Base-by-base conservation (phyloP, 2,797 vertebrate species). In the Anguilla anguilla region DNA sequence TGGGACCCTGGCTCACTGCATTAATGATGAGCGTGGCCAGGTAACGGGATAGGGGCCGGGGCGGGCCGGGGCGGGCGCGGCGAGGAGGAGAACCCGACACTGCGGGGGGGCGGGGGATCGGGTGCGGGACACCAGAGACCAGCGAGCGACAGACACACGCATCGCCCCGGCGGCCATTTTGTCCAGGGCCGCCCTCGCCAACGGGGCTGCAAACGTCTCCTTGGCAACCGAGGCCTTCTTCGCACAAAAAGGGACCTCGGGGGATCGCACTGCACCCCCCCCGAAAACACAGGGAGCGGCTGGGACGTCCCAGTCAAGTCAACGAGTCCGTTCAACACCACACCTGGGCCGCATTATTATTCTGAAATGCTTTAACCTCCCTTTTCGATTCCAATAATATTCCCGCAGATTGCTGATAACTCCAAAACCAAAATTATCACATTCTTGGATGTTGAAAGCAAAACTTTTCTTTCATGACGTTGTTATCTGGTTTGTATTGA, bases 1-100 rank as follows among this genome's bases (percentile, higher is more conserved):
- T 25, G 6, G 90, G 87, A 87, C 85, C 77, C 89, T 85, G 74
- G 2, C 46, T 83, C 86, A 79, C 92, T 97, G 92, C 96, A 97
- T 97, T 95, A 96, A 90, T 95, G 90, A 97, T 96, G 95, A 95
- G 92, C 87, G 92, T 90, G 90, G 89, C 93, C 81, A 90, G 92
- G 96, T 95, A 96, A 96, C 92, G 88, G 88, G 91, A 93, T 92
- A 94, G 94, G 91, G 89, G 93, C 90, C 91, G 25, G 25, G 15
- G 55, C 55, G 55, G 90, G 87, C 87, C 88, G 88, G 90, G 91
- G 91, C 94, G 90, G 89, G 88, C 95, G 93, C 86, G 93, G 93
- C 90, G 90, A 90, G 90, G 90, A 89, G 90, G 92, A 90, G 39
- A 43, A 43, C 39, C 39, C 39, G 39, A 43, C 91, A 67, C 25